Evolutionary conservation across 2,888 invertebrate genomes (phyloP).

Genomic region (Perizoma flavofasciatum): DNA sequence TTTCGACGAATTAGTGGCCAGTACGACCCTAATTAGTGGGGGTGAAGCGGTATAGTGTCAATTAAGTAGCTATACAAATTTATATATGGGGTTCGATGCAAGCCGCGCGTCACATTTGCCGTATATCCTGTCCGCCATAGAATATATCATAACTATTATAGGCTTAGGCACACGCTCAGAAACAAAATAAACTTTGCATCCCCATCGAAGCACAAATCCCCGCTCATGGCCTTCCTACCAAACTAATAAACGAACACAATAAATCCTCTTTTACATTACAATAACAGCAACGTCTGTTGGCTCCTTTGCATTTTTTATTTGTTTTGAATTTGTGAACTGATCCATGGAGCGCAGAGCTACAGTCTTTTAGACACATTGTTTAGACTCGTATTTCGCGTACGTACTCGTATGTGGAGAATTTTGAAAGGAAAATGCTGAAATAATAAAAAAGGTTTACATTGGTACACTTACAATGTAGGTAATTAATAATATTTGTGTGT

Average conservation of each 20-base stretch:
- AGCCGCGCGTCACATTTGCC: conserved; percentile 62
- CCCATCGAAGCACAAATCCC: conserved; percentile 69
- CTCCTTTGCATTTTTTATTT: conserved; percentile 48
- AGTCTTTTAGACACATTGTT: conserved; percentile 23
- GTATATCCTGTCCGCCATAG: conserved; percentile 61
- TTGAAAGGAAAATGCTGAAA: neutral
- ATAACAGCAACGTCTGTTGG: conserved; percentile 61
- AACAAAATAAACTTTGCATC: conserved; percentile 71
- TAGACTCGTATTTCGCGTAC: conserved; percentile 8
- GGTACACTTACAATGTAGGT: no score
- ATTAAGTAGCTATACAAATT: conserved; percentile 62
- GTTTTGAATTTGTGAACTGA: conserved; percentile 38
- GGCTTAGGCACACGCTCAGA: conserved; percentile 58
- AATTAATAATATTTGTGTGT: no score
- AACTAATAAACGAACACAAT: conserved; percentile 77
- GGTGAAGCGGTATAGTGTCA: conserved; percentile 58
- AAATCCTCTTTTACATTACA: conserved; percentile 67
- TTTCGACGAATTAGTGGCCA: conserved; percentile 54
- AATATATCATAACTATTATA: conserved; percentile 21
- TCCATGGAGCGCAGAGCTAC: conserved; percentile 26
- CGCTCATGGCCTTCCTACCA: conserved; percentile 68
- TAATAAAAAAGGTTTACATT: no score
- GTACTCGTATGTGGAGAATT: neutral
- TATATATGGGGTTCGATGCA: conserved; percentile 68
- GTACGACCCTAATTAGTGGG: conserved; percentile 49